phyloP scores from a whole-genome alignment of 92 coral and sea anemone genomes.

The Epizoanthus rinbou region DNA sequence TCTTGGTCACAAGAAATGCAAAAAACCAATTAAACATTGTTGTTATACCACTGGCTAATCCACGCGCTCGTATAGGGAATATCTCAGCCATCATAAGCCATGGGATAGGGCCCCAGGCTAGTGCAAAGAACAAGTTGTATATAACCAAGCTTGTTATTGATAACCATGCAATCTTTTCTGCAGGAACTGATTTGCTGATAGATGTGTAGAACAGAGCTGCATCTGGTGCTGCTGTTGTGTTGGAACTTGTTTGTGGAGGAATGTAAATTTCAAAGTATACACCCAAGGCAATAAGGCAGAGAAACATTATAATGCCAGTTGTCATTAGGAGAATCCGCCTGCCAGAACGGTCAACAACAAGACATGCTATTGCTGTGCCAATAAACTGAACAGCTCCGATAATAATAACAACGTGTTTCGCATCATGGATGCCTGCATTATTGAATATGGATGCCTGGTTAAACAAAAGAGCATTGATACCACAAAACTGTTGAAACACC shows the following conservation, averaged over 20 bases:
- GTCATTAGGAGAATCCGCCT: constrained; percentile 81
- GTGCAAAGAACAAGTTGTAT: constrained; percentile 60
- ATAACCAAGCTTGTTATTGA: constrained; percentile 69
- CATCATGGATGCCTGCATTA: constrained; percentile 71
- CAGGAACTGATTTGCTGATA: constrained; percentile 58
- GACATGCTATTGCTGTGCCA: constrained; percentile 57
- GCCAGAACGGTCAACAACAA: constrained; percentile 83
- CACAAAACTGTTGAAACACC: constrained; percentile 90
- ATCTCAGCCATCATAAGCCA: constrained; percentile 94
- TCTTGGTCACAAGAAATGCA: constrained; percentile 77
- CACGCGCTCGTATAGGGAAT: constrained; percentile 87
- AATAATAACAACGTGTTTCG: constrained; percentile 70
- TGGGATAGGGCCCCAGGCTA: constrained; percentile 97
- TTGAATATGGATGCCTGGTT: constrained; percentile 75
- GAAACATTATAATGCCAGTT: constrained; percentile 65
- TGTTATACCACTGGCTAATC: constrained; percentile 79
- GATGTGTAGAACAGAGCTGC: constrained; percentile 3
- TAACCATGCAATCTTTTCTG: constrained; percentile 67
- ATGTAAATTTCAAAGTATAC: constrained; percentile 61
- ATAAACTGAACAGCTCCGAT: constrained; percentile 70
- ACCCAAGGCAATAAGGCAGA: constrained; percentile 70
- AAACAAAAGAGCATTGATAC: constrained; percentile 75
- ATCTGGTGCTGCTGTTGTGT: not conserved
- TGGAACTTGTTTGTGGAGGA: not conserved
- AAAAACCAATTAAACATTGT: constrained; percentile 70